Evolutionary conservation across 1,140 invertebrate genomes (phyloP), one percentile per base, ranked within the genome.

Genomic region (Tribolium madens): DNA sequence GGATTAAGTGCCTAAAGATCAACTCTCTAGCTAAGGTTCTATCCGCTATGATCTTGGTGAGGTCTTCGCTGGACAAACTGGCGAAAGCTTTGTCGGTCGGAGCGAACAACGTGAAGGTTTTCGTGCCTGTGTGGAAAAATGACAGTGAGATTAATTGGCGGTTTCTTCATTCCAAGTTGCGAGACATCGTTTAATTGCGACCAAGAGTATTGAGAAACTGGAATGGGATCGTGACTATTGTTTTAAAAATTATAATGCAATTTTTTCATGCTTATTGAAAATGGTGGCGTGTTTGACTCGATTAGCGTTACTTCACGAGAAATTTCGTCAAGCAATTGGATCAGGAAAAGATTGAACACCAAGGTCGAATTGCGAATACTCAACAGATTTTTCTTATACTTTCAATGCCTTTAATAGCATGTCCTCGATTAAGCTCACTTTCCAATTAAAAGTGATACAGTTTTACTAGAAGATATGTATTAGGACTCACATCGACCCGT

Each of bases 81-180:
- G 87, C 87, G 85, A 96, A 96, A 73, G 94, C 95, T 33, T 90
- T 88, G 84, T 96, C 94, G 36, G 92, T 93, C 48, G 95, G 95
- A 1, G 94, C 95, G 81, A 96, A 96, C 5, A 96, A 87, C 0
- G 95, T 96, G 85, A 93, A 95, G 0, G 93, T 93, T 88, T 93
- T 94, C 13, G 91, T 90, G 57, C 93, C 93, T 93, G 84, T 7
- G 81, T 81, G 60, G 21, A 76, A 70, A 69, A 79, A 75, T 71
- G 48, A 9, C 42, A 57, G 52, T 21, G 6, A 75, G 31, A 57
- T 57, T 33, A 53, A 53, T 73, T 64, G 50, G 73, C 52, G 50
- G 50, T 75, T 75, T 64, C 57, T 64, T 64, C 57, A 64, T 26
- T 52, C 10, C n/a, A 4, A 64, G 26, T 64, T 64, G 57, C 57